Conservation (phyloP, 2,113 vertebrate genomes). For the Thalassoma bifasciatum region DNA sequence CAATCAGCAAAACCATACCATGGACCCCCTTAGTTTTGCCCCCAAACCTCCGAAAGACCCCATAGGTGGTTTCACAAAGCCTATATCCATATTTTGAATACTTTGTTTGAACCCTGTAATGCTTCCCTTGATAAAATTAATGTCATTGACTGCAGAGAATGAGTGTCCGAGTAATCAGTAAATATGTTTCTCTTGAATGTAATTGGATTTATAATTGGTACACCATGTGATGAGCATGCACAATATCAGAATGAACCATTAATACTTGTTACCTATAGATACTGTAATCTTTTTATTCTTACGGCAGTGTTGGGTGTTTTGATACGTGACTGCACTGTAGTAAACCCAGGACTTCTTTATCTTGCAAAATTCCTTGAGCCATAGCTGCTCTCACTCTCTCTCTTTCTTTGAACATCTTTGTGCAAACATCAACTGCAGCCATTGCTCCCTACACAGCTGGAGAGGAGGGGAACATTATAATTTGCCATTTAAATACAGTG, state of each 20-base stretch:
- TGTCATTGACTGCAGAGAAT: background rate
- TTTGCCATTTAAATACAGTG: constrained; percentile 72
- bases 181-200: background rate
- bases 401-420: constrained; percentile 33
- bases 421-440: constrained; percentile 40
- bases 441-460: constrained; percentile 43
- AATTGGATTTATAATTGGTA: background rate
- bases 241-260: background rate
- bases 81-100: too few species aligned
- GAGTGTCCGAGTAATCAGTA: background rate
- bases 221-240: background rate
- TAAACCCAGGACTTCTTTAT: constrained; percentile 3
- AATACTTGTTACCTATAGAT: background rate
- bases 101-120: background rate
- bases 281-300: background rate
- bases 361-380: constrained; percentile 41
- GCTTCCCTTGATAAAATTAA: background rate
- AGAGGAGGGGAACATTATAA: constrained; percentile 60
- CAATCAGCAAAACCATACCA: too few species aligned
- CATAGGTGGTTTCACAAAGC: too few species aligned
- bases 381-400: constrained; percentile 6
- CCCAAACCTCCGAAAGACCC: too few species aligned
- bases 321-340: background rate
- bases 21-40: too few species aligned
- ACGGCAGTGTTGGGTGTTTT: background rate